Conservation (phyloP, 2,113 vertebrate species). For the Nicator chloris region DNA sequence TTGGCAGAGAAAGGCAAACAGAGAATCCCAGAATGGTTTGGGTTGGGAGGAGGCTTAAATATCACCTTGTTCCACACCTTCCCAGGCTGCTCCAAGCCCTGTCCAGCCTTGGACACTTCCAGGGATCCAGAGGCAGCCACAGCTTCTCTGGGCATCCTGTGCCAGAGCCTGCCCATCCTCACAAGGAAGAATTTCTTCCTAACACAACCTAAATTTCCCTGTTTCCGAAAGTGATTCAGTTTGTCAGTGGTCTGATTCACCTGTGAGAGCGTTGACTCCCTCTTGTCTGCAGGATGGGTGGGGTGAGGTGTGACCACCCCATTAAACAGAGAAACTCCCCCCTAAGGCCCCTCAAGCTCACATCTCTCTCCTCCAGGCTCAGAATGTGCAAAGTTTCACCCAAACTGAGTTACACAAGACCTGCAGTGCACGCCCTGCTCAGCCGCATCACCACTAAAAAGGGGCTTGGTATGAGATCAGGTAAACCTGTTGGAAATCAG, state of each 20-base stretch:
- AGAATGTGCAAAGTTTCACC: not conserved
- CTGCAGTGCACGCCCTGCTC: not conserved
- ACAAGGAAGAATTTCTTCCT: not conserved
- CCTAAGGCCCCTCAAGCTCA: not conserved
- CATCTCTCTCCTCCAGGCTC: not conserved
- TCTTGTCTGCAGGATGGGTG: rapidly evolving
- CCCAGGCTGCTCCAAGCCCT: rapidly evolving
- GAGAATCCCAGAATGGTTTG: not conserved
- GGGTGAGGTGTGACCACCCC: not conserved
- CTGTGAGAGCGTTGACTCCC: too few species aligned
- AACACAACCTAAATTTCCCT: not conserved
- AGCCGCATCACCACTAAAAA: not conserved
- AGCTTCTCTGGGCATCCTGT: not conserved
- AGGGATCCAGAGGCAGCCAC: not conserved
- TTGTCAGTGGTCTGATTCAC: not conserved
- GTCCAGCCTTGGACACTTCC: rapidly evolving
- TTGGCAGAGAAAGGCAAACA: not conserved
- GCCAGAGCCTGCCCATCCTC: not conserved
- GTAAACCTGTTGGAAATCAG: not conserved
- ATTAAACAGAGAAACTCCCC: not conserved
- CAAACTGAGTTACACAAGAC: not conserved
- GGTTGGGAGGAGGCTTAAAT: not conserved
- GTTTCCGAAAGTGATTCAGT: not conserved
- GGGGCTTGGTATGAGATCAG: not conserved
- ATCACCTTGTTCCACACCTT: not conserved